Percentiles rank a stretch among this genome's conserved stretches.
Evolutionary conservation across 2,888 invertebrate species (phyloP).

Genomic region (Trissonchulus latispiculum): DNA sequence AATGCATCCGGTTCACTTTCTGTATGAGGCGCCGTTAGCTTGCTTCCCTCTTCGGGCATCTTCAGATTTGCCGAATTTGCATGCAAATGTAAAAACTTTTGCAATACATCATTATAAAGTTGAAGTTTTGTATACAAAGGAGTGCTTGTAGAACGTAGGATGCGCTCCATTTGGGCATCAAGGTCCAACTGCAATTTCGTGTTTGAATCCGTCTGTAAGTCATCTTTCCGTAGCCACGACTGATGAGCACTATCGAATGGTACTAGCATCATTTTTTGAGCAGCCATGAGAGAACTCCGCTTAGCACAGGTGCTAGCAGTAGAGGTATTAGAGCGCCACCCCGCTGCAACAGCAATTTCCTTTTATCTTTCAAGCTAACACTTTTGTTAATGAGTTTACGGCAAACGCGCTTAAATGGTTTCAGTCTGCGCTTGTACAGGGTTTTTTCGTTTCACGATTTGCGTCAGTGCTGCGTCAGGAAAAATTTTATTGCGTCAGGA

Average conservation of each 20-base stretch:
- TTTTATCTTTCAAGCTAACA: neutral
- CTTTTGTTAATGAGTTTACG: neutral
- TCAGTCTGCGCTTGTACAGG: neutral
- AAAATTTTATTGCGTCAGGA: too few species aligned
- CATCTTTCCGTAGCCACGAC: neutral
- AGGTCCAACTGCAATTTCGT: neutral
- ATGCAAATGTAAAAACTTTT: neutral
- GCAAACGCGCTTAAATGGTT: neutral
- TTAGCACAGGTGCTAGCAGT: neutral
- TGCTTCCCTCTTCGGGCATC: too few species aligned
- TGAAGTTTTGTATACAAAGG: neutral
- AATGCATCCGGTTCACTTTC: too few species aligned
- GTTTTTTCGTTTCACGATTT: too few species aligned
- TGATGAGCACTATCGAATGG: neutral
- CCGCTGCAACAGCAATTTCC: neutral
- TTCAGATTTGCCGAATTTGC: too few species aligned
- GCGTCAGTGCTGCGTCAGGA: too few species aligned
- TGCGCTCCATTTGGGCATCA: neutral
- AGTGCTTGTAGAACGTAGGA: neutral
- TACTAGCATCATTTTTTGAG: constrained; percentile 5
- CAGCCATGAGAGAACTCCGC: neutral
- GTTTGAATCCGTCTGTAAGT: neutral
- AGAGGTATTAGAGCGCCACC: neutral
- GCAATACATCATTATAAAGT: neutral
- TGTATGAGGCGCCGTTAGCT: too few species aligned